Base-by-base conservation (phyloP, 2,113 vertebrate genomes). In the Baryphthengus martii region DNA sequence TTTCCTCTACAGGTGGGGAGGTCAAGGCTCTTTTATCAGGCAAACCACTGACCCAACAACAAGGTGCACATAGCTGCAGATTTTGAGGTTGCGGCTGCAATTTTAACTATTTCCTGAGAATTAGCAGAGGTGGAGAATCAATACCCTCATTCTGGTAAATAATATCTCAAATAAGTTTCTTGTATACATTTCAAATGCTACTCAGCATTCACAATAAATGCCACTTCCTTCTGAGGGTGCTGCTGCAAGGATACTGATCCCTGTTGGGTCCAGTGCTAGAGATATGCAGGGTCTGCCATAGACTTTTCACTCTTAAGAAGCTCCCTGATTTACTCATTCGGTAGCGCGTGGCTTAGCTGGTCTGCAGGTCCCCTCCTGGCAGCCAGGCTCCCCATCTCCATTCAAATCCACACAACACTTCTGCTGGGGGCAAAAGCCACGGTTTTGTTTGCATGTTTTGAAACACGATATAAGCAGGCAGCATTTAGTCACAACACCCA, bases 101-200 rank as follows among this genome's bases (percentile, higher is more conserved):
- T n/a, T 91, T 83, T 86, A 93, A 92, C 45, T 83, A 68, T 53
- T 88, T 58, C 53, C 68, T 50, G 72, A 85, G 63, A 84, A 55
- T n/a, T 19, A 80, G 12, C 37, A n/a, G 66, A 70, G 26, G 56
- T 47, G 55, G n/a, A 47, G 40, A 73, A 61, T 24, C 0, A 1
- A 33, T 42, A n/a, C 31, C 17, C 7, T 76, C n/a, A 67, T 91
- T 26, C 45, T 67, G 40, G 13, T 12, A 70, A 86, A 39, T 23
- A 73, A 12, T n/a, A 49, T 13, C 53, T 0, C 1, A 39, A 33
- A 6, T 13, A 72, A 44, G 7, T 40, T 19, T 33, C 55, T 66
- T 0, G 0, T 47, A 33, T 17, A 33, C 26, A 18, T 47, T 39
- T 45, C 26, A 85, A 92, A 88, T 42, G 45, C 31, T 88, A 35